Base-by-base conservation (phyloP, 2,888 invertebrate genomes). In the Clusia tigrina region DNA sequence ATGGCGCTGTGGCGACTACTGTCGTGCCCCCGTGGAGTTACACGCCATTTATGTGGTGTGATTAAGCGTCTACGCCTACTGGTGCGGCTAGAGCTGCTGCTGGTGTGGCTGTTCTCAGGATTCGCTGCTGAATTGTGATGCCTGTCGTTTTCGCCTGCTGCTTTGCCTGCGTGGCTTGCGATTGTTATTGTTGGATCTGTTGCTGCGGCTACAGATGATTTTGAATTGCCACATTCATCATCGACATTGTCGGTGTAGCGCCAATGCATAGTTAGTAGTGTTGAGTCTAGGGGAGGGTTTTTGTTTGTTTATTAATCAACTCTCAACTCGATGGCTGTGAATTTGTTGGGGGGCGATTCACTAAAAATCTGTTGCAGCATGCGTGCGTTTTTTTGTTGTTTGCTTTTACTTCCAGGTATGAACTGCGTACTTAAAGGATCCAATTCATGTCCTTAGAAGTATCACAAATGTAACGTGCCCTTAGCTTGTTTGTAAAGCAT, bases 171-270 rank as follows among this genome's bases (percentile, higher is more conserved):
- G 66, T 61, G 63, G 64, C 65, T 61, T 58, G 64, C 65, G 56
- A 61, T 60, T 58, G 59, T 62, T 64, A 64, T 55, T 65, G 56
- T 46, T 56, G 56, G 48, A 12, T 59, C 0, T 55, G 38, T 52
- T 51, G 55, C 58, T 59, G 56, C 26, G 54, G 48, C 23, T 60
- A 20, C 23, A 53, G 69, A 67, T 71, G 72, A 70, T 70, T 64
- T 65, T 67, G 73, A 70, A 71, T 65, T 70, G 63, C 66, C 65
- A 69, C 71, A 69, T 71, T 69, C 71, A 70, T 73, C 73, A 70
- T 67, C 70, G 66, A 58, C 66, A 62, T 64, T 60, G 48, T 26
- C 60, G 68, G 64, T 66, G 42, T 69, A 62, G 42, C 60, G 51
- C 62, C 70, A 67, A 71, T 70, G 65, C 73, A 73, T 73, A 54